Conservation (phyloP, 2,797 vertebrate species). For the Tapera naevia region DNA sequence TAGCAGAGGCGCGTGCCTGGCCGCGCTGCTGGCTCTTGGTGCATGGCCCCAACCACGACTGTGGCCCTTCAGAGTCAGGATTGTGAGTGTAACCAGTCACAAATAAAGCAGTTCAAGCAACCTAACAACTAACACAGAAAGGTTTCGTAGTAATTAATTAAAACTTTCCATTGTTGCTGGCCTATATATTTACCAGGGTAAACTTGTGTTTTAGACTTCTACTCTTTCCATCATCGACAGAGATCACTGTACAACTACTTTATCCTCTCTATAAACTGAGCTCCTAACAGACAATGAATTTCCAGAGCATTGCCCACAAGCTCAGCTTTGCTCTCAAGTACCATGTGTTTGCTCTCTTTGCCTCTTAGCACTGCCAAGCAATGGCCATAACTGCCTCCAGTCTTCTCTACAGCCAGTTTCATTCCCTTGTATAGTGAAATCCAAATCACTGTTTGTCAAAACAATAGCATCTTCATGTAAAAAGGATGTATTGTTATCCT, state of each 20-base stretch:
- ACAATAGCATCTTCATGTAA: not conserved
- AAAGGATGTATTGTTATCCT: not conserved
- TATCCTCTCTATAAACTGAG: not conserved
- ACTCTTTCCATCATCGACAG: not conserved
- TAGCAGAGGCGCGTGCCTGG: not conserved
- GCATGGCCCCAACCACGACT: not conserved
- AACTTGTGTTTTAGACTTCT: not conserved
- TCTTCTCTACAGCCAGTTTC: not conserved
- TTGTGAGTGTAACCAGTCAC: not conserved
- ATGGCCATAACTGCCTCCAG: fast-evolving
- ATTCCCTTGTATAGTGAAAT: not conserved
- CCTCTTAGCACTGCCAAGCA: not conserved
- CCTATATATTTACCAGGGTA: not conserved
- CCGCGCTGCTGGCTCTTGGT: fast-evolving
- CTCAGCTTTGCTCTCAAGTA: not conserved
- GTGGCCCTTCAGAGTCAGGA: not conserved
- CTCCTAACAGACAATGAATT: not conserved
- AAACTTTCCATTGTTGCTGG: not conserved
- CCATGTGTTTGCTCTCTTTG: not conserved
- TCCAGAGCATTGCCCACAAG: not conserved
- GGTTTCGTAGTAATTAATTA: not conserved
- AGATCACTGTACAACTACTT: not conserved
- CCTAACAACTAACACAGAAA: not conserved
- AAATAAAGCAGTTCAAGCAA: not conserved
- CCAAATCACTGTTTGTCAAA: not conserved